Evolutionary conservation across 1,140 invertebrate genomes (phyloP), one percentile per base, ranked within the genome.

Genomic region (Bombus huntii): DNA sequence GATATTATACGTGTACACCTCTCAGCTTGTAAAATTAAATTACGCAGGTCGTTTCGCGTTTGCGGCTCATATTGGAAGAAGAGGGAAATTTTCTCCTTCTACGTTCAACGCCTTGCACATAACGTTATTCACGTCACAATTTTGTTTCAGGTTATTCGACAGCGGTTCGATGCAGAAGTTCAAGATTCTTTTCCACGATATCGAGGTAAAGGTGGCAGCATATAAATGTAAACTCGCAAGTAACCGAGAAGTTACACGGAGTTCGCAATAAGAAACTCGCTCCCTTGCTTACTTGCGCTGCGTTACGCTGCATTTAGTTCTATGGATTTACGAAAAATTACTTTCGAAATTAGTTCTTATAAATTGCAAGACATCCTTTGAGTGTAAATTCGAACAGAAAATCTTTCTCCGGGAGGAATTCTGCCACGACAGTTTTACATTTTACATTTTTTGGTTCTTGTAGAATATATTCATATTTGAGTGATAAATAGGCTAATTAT

Each of bases 21-120:
- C 59, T 28, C 71, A 57, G 72, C 79, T 70, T 86, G 59, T 88
- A 88, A 86, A 89, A 83, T 86, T 74, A 73, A 75, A 88, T 89
- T 81, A 88, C 74, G 5, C 9, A 18, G 42, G 22, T 18, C n/a
- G 71, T 44, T 72, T 10, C 42, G 75, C 53, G 78, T 85, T 85
- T 42, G 83, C 59, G 44, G 71, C 59, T 59, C 10, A 12, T 75
- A 70, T 75, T 37, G n/a, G 57, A 59, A 74, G 37, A 74, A 85
- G 81, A 57, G 47, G 79, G 22, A 65, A 81, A 73, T 80, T 81
- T 66, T 42, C 31, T 72, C 42, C 18, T 22, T 37, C 22, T 39
- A 22, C 68, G 68, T 5, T 53, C 5, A 53, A 22, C 47, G 47
- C 47, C 18, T 53, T 53, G 47, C 47, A 22, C 47, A n/a, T 68